Evolutionary conservation across 2,888 invertebrate genomes (phyloP), one percentile per base, ranked within the genome.

Genomic region (Sussaba pulchella): DNA sequence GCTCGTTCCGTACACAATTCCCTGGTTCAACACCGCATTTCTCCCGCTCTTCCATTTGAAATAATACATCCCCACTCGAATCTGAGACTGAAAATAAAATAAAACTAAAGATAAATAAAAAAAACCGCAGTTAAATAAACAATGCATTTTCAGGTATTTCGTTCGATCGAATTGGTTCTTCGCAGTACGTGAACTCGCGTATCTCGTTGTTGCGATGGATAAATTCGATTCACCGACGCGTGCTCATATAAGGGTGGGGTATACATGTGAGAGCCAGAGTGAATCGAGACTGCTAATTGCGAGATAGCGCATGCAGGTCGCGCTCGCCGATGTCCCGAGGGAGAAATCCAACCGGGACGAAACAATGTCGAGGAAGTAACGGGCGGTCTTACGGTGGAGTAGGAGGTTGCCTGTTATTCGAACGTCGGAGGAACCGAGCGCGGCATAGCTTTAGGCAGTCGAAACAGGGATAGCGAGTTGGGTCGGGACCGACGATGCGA

Each of bases 241-340:
- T n/a, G 52, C 52, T 54, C 36, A 52, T 54, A 31, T 52, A 24
- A 14, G 45, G 12, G 9, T 2, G 36, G 14, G 17, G 8, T 54
- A 57, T 64, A 67, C 31, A 43, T 31, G 57, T 19, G 41, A 12
- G 61, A 67, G 67, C 61, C 36, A 36, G 72, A 76, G 80, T 72
- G 80, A 80, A 76, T 80, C 67, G 80, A 67, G 80, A 72, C 76
- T 76, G 80, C 76, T 80, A 80, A 80, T 80, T 80, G 80, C 80
- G 47, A 76, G 80, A 80, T 80, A 72, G 72, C 75, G 70, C 57
- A n/a, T n/a, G 74, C 64, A 57, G 74, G 72, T 78, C 52, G 78
- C 69, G 61, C 61, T 80, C 75, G 67, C 39, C 52, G 52, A 72
- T 67, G 71, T 66, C 71, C 61, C 61, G 61, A 41, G 80, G 71